Base-by-base conservation (phyloP, 2,113 vertebrate genomes). In the Heterochromis multidens region DNA sequence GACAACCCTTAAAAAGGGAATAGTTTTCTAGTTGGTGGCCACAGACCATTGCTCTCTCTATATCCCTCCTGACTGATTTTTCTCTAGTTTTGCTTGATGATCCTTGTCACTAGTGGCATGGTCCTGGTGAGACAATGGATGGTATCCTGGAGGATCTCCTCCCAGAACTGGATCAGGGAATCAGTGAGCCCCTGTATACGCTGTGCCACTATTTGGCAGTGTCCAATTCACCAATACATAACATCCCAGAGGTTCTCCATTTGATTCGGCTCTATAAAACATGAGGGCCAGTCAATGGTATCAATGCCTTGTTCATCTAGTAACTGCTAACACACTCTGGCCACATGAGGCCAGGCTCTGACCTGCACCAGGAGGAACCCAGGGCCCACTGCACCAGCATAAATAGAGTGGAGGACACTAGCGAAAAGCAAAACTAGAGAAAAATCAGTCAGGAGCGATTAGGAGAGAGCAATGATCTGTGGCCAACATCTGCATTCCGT, bases 91-190 rank as follows among this genome's bases (percentile, higher is more conserved):
- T 65, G 35, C 0, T 65, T 65, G 40, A 40, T 25, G 62, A 65
- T 2, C 62, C 40, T 16, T 65, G 35, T 40, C 35, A 3, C 62
- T 65, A 23, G 35, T 65, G 40, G 35, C 35, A 40, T 65, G n/a
- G 23, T 12, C 23, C 35, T 65, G 62, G 23, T 65, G 35, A 65
- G n/a, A 40, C 0, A 0, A 35, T 65, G 4, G 62, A 40, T 0
- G n/a, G 1, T 65, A 65, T 65, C 62, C 62, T 40, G 62, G 35
- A 65, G 35, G 62, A 65, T 40, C 62, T 65, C 40, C 40, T 65
- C 62, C 37, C 62, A 65, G 0, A 65, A 3, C 0, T 4, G 0
- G 4, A 65, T 63, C 61, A 37, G 21, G 1, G 11, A 1, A 37
- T 40, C 33, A 1, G 33, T 5, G 21, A 65, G 62, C 33, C 40